These are phyloP conservation scores for Hypsibius dujardini DNA, from an alignment of 1,140 invertebrate genomes.

Conservation along the genomic window DNA sequence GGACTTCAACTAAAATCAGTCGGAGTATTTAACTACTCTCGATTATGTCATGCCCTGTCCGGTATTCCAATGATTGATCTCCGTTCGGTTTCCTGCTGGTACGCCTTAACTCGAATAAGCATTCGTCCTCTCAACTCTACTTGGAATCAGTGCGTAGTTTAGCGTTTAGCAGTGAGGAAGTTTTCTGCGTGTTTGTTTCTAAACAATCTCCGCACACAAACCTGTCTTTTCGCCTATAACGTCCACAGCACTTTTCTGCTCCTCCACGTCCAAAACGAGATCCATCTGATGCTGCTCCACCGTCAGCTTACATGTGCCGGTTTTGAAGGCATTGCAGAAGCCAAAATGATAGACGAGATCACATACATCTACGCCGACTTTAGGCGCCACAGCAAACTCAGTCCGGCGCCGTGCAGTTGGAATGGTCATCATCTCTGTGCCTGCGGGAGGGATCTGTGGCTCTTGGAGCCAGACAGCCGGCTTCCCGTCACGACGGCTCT, in stretches of 20 bases:
- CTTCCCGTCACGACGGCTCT: not conserved
- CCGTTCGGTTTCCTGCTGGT: too few relatives aligned
- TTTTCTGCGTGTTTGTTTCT: too few relatives aligned
- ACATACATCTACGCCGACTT: not conserved
- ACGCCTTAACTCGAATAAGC: too few relatives aligned
- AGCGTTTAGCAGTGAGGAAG: too few relatives aligned
- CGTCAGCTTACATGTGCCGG: not conserved
- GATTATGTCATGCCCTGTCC: too few relatives aligned
- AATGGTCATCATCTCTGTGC: not conserved
- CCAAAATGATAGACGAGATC: not conserved
- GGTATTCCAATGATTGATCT: too few relatives aligned
- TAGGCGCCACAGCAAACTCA: not conserved
- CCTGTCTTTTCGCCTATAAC: too few relatives aligned
- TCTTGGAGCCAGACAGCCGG: not conserved
- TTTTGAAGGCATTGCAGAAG: slow-evolving; percentile 14
- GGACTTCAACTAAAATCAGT: too few relatives aligned
- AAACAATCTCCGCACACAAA: too few relatives aligned
- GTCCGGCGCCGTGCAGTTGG: not conserved
- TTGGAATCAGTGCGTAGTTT: too few relatives aligned
- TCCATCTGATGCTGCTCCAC: slow-evolving; percentile 13
- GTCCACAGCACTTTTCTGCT: not conserved
- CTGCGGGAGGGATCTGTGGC: not conserved
- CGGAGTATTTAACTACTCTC: too few relatives aligned
- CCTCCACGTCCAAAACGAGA: slow-evolving; percentile 8
- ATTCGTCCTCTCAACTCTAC: too few relatives aligned